phyloP scores from a whole-genome alignment of 1,140 invertebrate species.

The Chionoecetes opilio region DNA sequence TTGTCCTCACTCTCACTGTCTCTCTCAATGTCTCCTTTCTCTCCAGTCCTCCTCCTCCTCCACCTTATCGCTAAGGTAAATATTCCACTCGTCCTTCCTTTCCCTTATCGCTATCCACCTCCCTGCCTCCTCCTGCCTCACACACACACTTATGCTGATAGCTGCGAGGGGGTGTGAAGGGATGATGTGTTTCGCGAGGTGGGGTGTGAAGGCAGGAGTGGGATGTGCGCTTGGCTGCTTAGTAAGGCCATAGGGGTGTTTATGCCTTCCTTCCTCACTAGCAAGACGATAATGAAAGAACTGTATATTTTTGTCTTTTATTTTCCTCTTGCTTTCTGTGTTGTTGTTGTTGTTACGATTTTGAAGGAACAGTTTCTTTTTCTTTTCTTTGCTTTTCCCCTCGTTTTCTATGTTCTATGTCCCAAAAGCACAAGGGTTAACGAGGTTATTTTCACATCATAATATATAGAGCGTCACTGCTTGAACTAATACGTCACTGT shows the following conservation, averaged over 20 bases:
- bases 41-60: slow-evolving; percentile 3
- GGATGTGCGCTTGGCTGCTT: neutral
- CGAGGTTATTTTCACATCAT: too few relatives aligned
- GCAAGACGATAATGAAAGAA: neutral
- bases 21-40: neutral
- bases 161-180: neutral
- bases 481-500: too few relatives aligned
- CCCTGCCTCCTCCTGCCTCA: neutral
- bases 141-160: slow-evolving; percentile 12
- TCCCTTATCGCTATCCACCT: neutral
- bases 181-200: neutral
- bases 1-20: neutral
- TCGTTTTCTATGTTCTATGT: neutral
- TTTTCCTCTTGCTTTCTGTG: neutral
- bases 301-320: neutral
- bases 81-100: neutral
- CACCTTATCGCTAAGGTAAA: neutral
- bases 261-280: neutral
- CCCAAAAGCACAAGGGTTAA: too few relatives aligned
- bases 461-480: too few relatives aligned
- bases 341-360: too few relatives aligned
- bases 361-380: neutral
- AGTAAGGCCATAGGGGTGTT: neutral
- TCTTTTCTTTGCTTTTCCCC: neutral
- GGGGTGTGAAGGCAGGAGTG: neutral